These are phyloP conservation scores for Tachysurus fulvidraco DNA, from an alignment of 2,113 vertebrate species.

Conservation along the genomic window DNA sequence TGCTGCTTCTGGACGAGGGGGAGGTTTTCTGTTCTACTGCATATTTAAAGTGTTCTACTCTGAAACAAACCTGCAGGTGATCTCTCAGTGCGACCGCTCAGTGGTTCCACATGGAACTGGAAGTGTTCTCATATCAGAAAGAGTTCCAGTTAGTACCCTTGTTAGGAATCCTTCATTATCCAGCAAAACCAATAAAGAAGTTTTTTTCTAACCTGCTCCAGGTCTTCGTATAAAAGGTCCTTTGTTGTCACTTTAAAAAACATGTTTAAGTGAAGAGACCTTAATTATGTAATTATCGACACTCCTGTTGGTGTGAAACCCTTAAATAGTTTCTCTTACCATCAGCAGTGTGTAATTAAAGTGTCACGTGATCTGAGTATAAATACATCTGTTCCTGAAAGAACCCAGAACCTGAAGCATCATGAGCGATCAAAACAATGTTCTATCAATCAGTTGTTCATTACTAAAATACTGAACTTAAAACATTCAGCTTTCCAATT, in stretches of 20 bases:
- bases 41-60: neutral
- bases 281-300: neutral
- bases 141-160: neutral
- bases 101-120: neutral
- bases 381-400: neutral
- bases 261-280: neutral
- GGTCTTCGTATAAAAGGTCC: neutral
- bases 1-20: constrained; percentile 20
- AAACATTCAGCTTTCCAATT: neutral
- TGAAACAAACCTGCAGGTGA: too few relatives aligned
- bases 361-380: neutral
- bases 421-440: neutral
- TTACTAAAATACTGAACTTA: neutral
- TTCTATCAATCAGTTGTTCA: neutral
- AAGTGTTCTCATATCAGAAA: neutral
- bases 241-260: neutral
- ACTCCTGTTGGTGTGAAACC: neutral
- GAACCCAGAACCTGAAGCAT: neutral
- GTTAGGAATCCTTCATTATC: neutral
- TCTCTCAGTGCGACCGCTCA: neutral
- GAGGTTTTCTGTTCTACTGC: neutral
- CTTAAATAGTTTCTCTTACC: neutral
- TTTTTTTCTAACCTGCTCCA: neutral
- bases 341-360: neutral
- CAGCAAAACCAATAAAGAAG: neutral